Conservation (phyloP, 2,888 invertebrate species). For the Calliphora vomitoria region DNA sequence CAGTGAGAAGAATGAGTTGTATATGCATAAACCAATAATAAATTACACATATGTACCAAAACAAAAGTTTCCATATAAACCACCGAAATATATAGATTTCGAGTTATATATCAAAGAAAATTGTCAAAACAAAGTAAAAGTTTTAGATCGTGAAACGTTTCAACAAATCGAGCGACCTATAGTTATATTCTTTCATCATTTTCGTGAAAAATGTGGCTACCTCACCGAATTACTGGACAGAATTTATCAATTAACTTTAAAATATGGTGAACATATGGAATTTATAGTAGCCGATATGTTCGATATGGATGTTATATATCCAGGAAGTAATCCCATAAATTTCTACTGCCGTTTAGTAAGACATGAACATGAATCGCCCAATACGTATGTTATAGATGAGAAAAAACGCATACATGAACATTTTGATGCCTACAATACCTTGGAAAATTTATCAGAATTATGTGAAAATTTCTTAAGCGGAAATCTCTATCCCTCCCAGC, state of each 20-base stretch:
- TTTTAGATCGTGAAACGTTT: slow-evolving; percentile 42
- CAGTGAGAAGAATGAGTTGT: too few species aligned
- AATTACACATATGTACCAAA: too few species aligned
- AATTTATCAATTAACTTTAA: slow-evolving; percentile 37
- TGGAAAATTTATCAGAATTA: slow-evolving; percentile 63
- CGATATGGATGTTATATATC: too few species aligned
- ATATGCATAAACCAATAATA: too few species aligned
- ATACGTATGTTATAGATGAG: slow-evolving; percentile 34
- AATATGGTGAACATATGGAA: slow-evolving; percentile 48
- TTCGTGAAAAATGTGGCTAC: slow-evolving; percentile 52
- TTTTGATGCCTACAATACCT: slow-evolving; percentile 12
- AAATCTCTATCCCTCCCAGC: slow-evolving; percentile 59
- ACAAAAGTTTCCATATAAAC: background rate
- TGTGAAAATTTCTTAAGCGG: slow-evolving; percentile 68
- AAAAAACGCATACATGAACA: slow-evolving; percentile 33
- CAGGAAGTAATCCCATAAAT: slow-evolving; percentile 34
- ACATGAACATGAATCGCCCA: background rate
- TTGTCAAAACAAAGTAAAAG: slow-evolving; percentile 25
- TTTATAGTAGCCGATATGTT: slow-evolving; percentile 42
- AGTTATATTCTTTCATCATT: slow-evolving; percentile 56
- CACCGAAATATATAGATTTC: slow-evolving; percentile 14
- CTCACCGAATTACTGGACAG: slow-evolving; percentile 48
- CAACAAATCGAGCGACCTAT: slow-evolving; percentile 5
- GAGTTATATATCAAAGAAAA: slow-evolving; percentile 27
- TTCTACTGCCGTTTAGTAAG: slow-evolving; percentile 12